Evolutionary conservation across 2,113 vertebrate species (phyloP).

Genomic region (Romanogobio albipinnatus): DNA sequence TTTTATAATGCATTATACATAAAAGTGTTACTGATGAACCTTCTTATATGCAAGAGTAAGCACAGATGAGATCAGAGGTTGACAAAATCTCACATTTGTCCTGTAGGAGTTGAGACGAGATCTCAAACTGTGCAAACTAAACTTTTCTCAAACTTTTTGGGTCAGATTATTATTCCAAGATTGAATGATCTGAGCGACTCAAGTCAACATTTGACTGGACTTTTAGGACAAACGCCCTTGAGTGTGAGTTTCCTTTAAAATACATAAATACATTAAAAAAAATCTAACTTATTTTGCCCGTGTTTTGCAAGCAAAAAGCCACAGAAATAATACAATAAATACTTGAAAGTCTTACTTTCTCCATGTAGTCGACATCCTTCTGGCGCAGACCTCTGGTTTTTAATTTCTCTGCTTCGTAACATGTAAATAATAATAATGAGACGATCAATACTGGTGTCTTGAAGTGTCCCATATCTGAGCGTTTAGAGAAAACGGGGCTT

Average conservation of each 20-base stretch:
- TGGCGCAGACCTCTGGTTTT: conserved; percentile 60
- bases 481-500: not conserved
- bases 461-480: conserved; percentile 55
- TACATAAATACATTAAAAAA: not conserved
- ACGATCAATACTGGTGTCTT: conserved; percentile 51
- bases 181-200: not conserved
- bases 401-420: conserved; percentile 53
- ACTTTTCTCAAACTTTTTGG: not conserved
- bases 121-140: not conserved
- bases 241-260: not conserved
- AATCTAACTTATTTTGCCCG: too few relatives aligned
- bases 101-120: not conserved
- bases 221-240: too few relatives aligned
- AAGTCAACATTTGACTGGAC: not conserved
- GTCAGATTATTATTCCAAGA: not conserved
- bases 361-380: conserved; percentile 64
- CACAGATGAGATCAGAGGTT: not conserved
- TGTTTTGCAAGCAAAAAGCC: not conserved
- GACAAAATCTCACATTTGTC: not conserved
- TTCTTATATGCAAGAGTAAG: not conserved
- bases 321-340: not conserved
- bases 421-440: conserved; percentile 56
- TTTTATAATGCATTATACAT: too few relatives aligned
- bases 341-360: conserved; percentile 60
- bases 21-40: not conserved